Base-by-base conservation (phyloP, 2,113 vertebrate genomes). In the Verasper variegatus region DNA sequence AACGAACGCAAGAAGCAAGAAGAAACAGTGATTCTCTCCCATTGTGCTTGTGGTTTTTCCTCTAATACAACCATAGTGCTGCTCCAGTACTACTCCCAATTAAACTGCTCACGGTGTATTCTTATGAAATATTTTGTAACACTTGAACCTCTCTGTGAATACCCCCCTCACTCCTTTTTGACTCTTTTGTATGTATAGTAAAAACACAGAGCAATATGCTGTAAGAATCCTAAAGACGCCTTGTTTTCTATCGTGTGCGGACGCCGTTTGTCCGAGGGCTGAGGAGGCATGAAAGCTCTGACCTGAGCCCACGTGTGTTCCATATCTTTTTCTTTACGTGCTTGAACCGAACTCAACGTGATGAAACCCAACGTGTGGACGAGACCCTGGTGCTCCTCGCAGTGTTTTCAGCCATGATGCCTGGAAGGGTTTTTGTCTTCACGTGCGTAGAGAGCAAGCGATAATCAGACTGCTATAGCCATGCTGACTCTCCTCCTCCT, bases 151-250 rank as follows among this genome's bases (percentile, higher is more conserved):
- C 73, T 75, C 68, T 92, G 85, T 91, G 86, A 83, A 82, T 86
- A 80, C 68, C 45, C 70, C 51, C 52, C 55, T 17, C 66, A 55
- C 81, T 87, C 78, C 73, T 80, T 63, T 63, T 80, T 63, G 69
- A 86, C 68, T 88, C 78, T 93, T 93, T 92, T 94, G 35, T 94
- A 91, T 89, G 81, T 86, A 70, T 76, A 87, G 90, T 84, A 66
- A 85, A 59, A 85, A 84, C 81, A 71, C 65, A 88, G 90, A 93
- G 92, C 91, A 93, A 94, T 92, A 93, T 76, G 80, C 83, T 91
- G 89, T 82, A 75, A 79, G 90, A 89, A 85, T 74, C 86, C 80
- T 76, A 55, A 69, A 82, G 83, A 90, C 82, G 86, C 86, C 89
- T 89, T 88, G 88, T 92, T 91, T 93, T 92, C 68, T 91, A 90